phyloP scores from a whole-genome alignment of 2,113 vertebrate genomes.

The Puntigrus tetrazona region DNA sequence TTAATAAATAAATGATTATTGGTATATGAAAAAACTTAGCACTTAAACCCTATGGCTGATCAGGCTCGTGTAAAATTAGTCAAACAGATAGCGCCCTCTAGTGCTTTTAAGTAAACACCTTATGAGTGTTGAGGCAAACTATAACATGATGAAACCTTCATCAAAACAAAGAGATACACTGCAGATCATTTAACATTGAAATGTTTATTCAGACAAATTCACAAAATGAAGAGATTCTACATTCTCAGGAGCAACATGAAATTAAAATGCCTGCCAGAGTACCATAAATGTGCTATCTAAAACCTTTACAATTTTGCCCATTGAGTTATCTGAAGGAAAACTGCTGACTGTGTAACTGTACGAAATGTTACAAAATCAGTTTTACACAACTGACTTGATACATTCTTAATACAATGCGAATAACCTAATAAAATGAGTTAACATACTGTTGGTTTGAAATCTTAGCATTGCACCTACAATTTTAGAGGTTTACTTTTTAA shows the following conservation, averaged over 20 bases:
- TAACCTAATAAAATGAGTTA: neutral
- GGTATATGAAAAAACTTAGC: neutral
- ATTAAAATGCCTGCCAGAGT: neutral
- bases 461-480: constrained; percentile 33
- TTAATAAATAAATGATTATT: too few relatives aligned
- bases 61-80: neutral
- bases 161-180: neutral
- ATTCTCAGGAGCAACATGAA: constrained; percentile 24
- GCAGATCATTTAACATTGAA: neutral
- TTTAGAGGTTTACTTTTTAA: constrained; percentile 33
- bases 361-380: constrained; percentile 25
- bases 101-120: neutral
- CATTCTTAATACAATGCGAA: constrained; percentile 6
- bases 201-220: constrained; percentile 55
- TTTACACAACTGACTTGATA: constrained; percentile 3
- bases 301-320: neutral
- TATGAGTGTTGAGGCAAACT: neutral
- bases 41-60: neutral
- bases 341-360: constrained; percentile 1
- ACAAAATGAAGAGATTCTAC: constrained; percentile 29
- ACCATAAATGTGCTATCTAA: constrained; percentile 11
- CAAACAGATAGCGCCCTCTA: constrained; percentile 30
- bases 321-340: neutral
- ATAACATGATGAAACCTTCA: neutral
- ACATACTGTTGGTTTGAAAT: neutral